phyloP scores from a whole-genome alignment of 2,888 invertebrate species.

The Patella depressa region DNA sequence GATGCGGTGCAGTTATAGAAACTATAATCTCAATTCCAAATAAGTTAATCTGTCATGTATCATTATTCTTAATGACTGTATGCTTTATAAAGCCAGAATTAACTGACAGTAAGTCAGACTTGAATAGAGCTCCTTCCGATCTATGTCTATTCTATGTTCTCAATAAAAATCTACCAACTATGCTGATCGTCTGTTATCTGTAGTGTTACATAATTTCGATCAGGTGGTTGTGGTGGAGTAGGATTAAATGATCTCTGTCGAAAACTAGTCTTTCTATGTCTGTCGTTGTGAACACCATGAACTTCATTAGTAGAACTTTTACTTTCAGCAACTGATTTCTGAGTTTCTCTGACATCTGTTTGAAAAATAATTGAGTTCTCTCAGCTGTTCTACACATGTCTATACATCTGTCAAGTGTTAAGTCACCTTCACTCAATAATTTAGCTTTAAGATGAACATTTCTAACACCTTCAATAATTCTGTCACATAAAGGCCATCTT shows the following conservation, averaged over 20 bases:
- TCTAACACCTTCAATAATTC: conserved; percentile 12
- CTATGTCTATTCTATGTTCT: too few relatives aligned
- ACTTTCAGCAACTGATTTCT: neutral
- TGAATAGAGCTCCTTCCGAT: too few relatives aligned
- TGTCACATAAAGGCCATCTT: conserved; percentile 16
- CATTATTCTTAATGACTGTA: too few relatives aligned
- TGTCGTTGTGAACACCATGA: neutral
- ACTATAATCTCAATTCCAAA: too few relatives aligned
- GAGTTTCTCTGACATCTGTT: neutral
- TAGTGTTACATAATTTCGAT: neutral
- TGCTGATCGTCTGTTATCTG: neutral
- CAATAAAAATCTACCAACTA: too few relatives aligned
- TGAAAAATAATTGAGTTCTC: neutral
- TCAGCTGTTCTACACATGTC: conserved; percentile 1
- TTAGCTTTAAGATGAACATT: neutral
- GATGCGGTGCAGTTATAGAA: too few relatives aligned
- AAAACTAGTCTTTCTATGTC: neutral
- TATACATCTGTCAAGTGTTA: conserved; percentile 6
- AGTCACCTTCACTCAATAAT: conserved; percentile 9
- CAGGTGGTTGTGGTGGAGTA: neutral
- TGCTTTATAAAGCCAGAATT: too few relatives aligned
- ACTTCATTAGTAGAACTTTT: neutral
- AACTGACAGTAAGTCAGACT: too few relatives aligned
- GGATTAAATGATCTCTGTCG: neutral
- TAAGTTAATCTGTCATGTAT: too few relatives aligned